Evolutionary conservation across 2,797 vertebrate genomes (phyloP).

Genomic region (Sitta carolinensis): DNA sequence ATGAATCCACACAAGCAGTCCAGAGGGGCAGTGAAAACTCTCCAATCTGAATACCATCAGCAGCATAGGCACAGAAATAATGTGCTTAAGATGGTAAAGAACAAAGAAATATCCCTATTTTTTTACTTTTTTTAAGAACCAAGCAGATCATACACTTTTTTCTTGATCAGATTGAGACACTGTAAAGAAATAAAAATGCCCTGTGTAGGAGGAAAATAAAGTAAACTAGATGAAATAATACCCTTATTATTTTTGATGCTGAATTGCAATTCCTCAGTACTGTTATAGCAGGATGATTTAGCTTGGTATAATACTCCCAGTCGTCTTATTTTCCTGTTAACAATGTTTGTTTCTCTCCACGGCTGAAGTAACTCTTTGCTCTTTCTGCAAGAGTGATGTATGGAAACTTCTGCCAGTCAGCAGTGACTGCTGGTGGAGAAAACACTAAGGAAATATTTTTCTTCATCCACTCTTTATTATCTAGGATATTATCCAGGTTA

Average conservation of each 20-base stretch:
- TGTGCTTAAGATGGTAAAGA: background rate
- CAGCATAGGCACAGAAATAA: background rate
- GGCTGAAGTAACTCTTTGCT: background rate
- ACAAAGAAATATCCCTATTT: background rate
- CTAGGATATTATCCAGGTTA: background rate
- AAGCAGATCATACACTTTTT: background rate
- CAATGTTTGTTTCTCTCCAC: background rate
- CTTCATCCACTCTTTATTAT: background rate
- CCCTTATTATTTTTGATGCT: conserved; percentile 9
- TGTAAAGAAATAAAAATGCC: background rate
- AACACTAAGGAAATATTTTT: background rate
- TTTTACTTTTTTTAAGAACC: background rate
- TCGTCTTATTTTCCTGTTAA: conserved; percentile 31
- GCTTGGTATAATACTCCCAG: background rate
- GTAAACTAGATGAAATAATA: conserved; percentile 6
- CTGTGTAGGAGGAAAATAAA: background rate
- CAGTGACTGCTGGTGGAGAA: background rate
- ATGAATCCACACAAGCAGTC: background rate
- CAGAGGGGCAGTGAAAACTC: background rate
- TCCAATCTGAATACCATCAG: background rate
- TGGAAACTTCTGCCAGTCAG: background rate
- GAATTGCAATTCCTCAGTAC: background rate
- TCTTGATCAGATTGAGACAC: background rate
- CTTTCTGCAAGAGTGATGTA: background rate
- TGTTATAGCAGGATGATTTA: conserved; percentile 18